Evolutionary conservation across 2,797 vertebrate species (phyloP).

Genomic region (Acanthurus leucopareius): DNA sequence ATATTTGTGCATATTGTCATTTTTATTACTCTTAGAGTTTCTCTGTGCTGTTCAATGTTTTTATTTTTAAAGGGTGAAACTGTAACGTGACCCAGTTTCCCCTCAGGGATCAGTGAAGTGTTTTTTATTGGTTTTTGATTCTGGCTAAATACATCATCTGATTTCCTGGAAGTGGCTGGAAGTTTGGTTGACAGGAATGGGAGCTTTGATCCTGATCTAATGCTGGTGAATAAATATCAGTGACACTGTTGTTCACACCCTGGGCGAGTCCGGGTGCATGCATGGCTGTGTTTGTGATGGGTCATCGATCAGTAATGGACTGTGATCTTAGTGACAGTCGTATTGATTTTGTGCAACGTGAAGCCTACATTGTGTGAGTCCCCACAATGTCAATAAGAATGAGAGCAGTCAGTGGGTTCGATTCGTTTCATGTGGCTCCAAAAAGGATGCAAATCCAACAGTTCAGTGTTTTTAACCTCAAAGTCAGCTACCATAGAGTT

Average conservation of each 20-base stretch:
- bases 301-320: slow-evolving; percentile 50
- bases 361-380: not conserved
- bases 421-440: not conserved
- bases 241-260: slow-evolving; percentile 18
- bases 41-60: no score
- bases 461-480: not conserved
- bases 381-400: slow-evolving; percentile 8
- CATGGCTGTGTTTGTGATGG: slow-evolving; percentile 26
- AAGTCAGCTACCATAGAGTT: not conserved
- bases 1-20: no score
- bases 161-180: not conserved
- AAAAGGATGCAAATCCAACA: not conserved
- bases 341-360: slow-evolving; percentile 46
- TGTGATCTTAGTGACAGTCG: slow-evolving; percentile 18
- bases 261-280: slow-evolving; percentile 15
- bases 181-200: not conserved
- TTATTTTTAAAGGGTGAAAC: no score
- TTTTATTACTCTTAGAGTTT: no score
- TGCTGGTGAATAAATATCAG: slow-evolving; percentile 22
- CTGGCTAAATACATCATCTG: not conserved
- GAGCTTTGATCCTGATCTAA: slow-evolving; percentile 9
- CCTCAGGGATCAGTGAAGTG: no score
- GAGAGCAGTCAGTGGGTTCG: not conserved
- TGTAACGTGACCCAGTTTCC: no score
- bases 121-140: no score